Evolutionary conservation across 2,113 vertebrate genomes (phyloP).

Genomic region (Sinocyclocheilus anophthalmus): DNA sequence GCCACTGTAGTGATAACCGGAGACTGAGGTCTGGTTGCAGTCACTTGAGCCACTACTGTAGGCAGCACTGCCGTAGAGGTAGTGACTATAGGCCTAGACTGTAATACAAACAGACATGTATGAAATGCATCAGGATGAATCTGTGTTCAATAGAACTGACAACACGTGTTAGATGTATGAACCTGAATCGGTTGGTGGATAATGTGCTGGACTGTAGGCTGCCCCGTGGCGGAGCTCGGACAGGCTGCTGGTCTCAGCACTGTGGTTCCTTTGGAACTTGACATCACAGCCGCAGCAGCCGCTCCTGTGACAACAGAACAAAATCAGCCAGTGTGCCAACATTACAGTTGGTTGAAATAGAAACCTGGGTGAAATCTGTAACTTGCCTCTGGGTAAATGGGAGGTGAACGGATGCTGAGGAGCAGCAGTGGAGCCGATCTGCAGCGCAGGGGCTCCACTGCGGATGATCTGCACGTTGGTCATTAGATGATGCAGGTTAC

Average conservation of each 20-base stretch:
- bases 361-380: background rate
- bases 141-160: background rate
- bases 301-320: constrained; percentile 77
- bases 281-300: constrained; percentile 96
- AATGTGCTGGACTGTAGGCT: constrained; percentile 92
- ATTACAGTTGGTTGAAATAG: background rate
- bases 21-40: constrained; percentile 90
- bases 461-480: constrained; percentile 94
- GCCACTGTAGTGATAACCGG: constrained; percentile 90
- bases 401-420: constrained; percentile 79
- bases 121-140: background rate
- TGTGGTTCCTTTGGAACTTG: constrained; percentile 92
- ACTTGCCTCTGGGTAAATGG: constrained; percentile 92
- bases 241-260: constrained; percentile 89
- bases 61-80: constrained; percentile 91
- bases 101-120: constrained; percentile 40
- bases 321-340: background rate
- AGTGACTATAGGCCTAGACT: constrained; percentile 92
- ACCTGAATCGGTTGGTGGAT: constrained; percentile 95
- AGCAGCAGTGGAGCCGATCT: constrained; percentile 82
- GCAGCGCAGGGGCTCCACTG: constrained; percentile 84
- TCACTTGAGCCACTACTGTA: constrained; percentile 91
- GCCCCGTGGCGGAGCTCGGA: constrained; percentile 81
- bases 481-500: constrained; percentile 95
- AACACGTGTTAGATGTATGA: background rate